Base-by-base conservation (phyloP, 2,113 vertebrate genomes). In the Catharus bicknelli region DNA sequence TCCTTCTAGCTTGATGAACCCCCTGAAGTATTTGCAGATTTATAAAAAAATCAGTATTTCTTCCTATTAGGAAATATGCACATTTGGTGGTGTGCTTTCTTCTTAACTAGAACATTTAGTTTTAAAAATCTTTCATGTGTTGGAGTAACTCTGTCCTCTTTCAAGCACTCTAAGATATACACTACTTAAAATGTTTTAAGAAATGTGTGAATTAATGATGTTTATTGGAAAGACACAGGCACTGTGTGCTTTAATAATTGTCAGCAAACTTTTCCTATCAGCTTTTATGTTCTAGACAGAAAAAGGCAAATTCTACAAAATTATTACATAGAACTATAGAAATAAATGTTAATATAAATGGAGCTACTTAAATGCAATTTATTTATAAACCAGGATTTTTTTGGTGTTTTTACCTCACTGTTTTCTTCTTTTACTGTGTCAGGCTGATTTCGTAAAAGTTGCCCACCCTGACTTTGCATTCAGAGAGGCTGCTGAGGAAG, bases 361-460 rank as follows among this genome's bases (percentile, higher is more conserved):
- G 27, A 88, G 70, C 40, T 75, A 13, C 29, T 91, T n/a, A 55
- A 80, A 19, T 50, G 20, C 25, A 80, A 45, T 20, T 32, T 48
- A 14, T 42, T 68, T 88, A 40, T 77, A 58, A 42, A 27, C 30
- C 17, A 54, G 18, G 13, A 10, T 29, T 36, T 48, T 43, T 54
- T 66, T 83, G 51, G 12, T 86, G 34, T 93, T 70, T 94, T 74
- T 90, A 25, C 38, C 15, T 88, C 12, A 53, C 14, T 74, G 5
- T 80, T 55, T 92, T 73, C 32, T 66, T 90, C 26, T 63, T 83
- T 32, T 78, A 5, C 10, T 36, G 2, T 30, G 2, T 66, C 91
- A 99, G 99, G 99, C 99, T 36, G 99, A 99, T 95, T 99, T 99
- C 97, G 98, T 99, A 48, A 99, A 99, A 97, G 98, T 99, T 48